Evolutionary conservation across 2,113 vertebrate genomes (phyloP).

Genomic region (Caretta caretta): DNA sequence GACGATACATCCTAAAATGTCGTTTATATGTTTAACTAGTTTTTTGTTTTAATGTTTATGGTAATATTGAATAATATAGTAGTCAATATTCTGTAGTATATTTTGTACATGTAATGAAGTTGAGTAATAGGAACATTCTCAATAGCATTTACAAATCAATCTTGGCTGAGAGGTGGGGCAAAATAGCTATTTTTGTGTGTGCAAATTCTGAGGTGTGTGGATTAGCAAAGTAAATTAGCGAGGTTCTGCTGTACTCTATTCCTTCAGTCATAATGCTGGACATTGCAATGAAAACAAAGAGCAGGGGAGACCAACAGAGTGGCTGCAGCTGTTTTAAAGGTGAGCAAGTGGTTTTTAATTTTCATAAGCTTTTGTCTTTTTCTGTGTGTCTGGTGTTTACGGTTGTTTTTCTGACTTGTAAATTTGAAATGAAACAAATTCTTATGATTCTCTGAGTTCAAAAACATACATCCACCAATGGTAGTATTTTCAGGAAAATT

Average conservation of each 20-base stretch:
- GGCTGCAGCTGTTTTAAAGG: slow-evolving; percentile 52
- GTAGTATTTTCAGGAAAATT: slow-evolving; percentile 11
- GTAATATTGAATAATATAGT: neutral
- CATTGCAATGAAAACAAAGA: slow-evolving; percentile 68
- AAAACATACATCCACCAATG: neutral
- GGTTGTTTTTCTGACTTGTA: neutral
- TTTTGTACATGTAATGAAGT: neutral
- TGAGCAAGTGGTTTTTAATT: slow-evolving; percentile 13
- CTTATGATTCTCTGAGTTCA: neutral
- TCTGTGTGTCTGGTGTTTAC: slow-evolving; percentile 30
- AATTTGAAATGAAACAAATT: neutral
- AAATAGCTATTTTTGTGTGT: neutral
- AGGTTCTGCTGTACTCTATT: slow-evolving; percentile 59
- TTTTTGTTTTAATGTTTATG: neutral
- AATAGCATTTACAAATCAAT: neutral
- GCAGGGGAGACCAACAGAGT: slow-evolving; percentile 52
- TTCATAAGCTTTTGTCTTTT: neutral
- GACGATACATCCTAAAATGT: neutral
- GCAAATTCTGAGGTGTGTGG: neutral
- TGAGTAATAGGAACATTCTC: neutral
- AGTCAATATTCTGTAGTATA: neutral
- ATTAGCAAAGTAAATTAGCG: slow-evolving; percentile 38
- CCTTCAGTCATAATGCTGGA: slow-evolving; percentile 60
- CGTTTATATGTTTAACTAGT: neutral
- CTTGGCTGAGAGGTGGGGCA: neutral